A percentile compares a stretch with the other conserved stretches of the same genome.
Conservation (phyloP, 2,797 vertebrate species). For the Lates japonicus region DNA sequence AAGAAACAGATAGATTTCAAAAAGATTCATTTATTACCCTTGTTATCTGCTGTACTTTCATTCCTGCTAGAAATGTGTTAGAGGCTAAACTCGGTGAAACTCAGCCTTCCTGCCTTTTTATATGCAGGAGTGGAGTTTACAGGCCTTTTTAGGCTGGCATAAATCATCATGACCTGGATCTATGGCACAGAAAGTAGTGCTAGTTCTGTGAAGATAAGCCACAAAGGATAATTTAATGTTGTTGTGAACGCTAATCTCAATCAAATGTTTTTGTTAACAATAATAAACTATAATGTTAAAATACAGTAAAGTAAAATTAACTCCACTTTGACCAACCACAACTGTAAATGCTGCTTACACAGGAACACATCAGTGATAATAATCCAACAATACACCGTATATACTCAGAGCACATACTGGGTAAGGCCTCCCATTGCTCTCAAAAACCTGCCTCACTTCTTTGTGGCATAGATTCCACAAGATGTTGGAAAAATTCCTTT, state of each 20-base stretch:
- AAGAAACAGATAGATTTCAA: constrained; percentile 56
- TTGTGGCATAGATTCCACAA: too few species aligned
- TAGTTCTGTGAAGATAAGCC: constrained; percentile 31
- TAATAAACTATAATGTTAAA: too few species aligned
- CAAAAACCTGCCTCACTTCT: too few species aligned
- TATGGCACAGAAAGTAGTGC: constrained; percentile 43
- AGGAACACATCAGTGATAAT: too few species aligned
- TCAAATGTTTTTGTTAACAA: background rate
- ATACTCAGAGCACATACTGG: too few species aligned
- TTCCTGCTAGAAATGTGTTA: constrained; percentile 44
- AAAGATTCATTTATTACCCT: constrained; percentile 64
- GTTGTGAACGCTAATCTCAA: background rate
- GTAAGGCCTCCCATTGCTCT: too few species aligned
- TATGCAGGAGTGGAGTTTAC: constrained; percentile 50
- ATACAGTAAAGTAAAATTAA: too few species aligned
- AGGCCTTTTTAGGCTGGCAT: constrained; percentile 51
- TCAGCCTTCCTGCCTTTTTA: constrained; percentile 42
- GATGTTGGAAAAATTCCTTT: too few species aligned
- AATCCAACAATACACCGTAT: too few species aligned
- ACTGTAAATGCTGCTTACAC: too few species aligned
- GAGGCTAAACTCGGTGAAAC: constrained; percentile 43
- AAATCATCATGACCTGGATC: constrained; percentile 74
- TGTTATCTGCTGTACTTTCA: constrained; percentile 61
- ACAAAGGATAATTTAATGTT: constrained; percentile 9
- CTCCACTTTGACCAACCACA: too few species aligned